Conservation (phyloP, 2,797 vertebrate genomes). For the Lateolabrax maculatus region DNA sequence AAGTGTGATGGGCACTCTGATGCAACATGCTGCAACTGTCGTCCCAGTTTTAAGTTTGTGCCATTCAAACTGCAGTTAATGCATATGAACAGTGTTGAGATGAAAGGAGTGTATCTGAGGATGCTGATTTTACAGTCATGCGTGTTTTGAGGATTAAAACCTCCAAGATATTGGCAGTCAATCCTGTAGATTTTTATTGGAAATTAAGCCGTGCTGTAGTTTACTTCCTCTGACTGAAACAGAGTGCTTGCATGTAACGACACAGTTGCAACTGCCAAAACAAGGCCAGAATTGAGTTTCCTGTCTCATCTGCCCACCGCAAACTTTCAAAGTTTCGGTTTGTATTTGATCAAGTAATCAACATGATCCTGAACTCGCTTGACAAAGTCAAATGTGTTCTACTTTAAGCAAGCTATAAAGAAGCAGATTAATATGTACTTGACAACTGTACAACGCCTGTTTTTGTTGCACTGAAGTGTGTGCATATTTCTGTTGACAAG, state of each 20-base stretch:
- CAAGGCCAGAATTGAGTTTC: constrained; percentile 68
- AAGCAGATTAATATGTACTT: constrained; percentile 24
- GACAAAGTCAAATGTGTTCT: neutral
- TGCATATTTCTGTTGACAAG: constrained; percentile 48
- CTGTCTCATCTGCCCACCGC: constrained; percentile 61
- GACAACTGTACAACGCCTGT: constrained; percentile 10
- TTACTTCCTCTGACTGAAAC: constrained; percentile 62
- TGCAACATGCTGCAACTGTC: constrained; percentile 73
- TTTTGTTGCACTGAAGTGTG: constrained; percentile 23
- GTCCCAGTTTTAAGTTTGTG: constrained; percentile 11
- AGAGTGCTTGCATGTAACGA: constrained; percentile 29
- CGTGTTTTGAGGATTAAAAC: neutral
- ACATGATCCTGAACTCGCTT: neutral
- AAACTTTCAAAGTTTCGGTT: constrained; percentile 62
- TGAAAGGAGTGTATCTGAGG: neutral
- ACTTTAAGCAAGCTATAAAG: constrained; percentile 9
- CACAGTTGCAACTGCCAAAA: constrained; percentile 78
- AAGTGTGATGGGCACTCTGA: constrained; percentile 62
- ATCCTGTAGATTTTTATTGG: constrained; percentile 8
- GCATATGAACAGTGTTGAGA: neutral
- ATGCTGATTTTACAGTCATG: constrained; percentile 19
- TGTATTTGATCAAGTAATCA: constrained; percentile 23
- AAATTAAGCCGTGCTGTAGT: constrained; percentile 11
- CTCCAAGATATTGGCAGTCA: neutral
- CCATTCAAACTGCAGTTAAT: constrained; percentile 23